phyloP scores from a whole-genome alignment of 2,888 invertebrate genomes.

The Dicranocentrus wangi region DNA sequence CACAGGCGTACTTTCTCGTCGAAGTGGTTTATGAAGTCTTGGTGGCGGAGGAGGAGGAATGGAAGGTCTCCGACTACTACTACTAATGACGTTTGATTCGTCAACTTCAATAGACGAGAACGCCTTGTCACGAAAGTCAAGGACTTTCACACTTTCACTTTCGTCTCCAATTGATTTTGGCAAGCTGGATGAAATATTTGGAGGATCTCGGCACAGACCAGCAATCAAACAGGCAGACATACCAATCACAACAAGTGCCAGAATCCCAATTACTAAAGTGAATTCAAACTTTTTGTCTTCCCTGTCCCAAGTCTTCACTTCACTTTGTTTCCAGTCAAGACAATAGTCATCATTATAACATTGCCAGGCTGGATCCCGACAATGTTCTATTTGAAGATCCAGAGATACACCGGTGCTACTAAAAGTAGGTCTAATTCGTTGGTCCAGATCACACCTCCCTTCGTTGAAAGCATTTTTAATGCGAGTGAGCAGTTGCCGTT shows the following conservation, averaged over 20 bases:
- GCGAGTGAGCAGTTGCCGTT: constrained; percentile 46
- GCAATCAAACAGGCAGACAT: constrained; percentile 60
- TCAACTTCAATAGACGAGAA: constrained; percentile 20
- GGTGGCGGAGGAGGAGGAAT: constrained; percentile 47
- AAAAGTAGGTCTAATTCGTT: not conserved
- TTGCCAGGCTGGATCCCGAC: constrained; percentile 49
- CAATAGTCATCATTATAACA: constrained; percentile 66
- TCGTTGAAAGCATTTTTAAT: constrained; percentile 39
- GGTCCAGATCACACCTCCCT: constrained; percentile 49
- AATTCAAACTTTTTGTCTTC: no score
- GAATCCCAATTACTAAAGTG: constrained; percentile 60
- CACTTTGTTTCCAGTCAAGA: constrained; percentile 58
- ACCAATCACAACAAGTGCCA: constrained; percentile 62
- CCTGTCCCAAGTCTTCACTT: constrained; percentile 56
- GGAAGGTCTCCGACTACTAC: constrained; percentile 17
- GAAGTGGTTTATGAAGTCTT: constrained; percentile 11
- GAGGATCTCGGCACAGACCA: constrained; percentile 58
- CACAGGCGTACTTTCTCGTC: constrained; percentile 19
- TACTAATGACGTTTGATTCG: not conserved
- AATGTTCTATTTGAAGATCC: constrained; percentile 68
- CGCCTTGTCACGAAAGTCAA: constrained; percentile 22
- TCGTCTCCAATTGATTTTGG: constrained; percentile 41
- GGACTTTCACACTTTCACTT: constrained; percentile 37
- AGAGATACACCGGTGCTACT: not conserved
- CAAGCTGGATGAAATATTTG: constrained; percentile 62